phyloP scores from a whole-genome alignment of 2,888 invertebrate species.

The Tetrapedia diversipes region DNA sequence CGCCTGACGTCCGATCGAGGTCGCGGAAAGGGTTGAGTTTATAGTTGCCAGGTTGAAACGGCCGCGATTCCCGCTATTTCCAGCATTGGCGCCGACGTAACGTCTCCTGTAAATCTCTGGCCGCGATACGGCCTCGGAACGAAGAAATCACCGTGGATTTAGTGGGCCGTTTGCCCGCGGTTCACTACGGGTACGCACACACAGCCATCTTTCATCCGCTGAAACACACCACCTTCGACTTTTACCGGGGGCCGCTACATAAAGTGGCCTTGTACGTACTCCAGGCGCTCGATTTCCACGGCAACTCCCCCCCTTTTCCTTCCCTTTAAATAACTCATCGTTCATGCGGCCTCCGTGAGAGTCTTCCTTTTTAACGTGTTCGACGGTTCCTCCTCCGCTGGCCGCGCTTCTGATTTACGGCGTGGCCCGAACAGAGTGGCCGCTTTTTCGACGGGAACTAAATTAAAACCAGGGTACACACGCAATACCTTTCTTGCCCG shows the following conservation, averaged over 20 bases:
- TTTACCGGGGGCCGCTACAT: conserved; percentile 51
- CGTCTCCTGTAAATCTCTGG: conserved; percentile 52
- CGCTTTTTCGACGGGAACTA: not conserved
- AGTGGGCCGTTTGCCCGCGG: conserved; percentile 63
- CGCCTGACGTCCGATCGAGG: no score
- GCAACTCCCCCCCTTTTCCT: conserved; percentile 56
- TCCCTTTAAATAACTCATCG: conserved; percentile 41
- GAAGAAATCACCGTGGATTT: conserved; percentile 67
- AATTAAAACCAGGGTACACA: not conserved
- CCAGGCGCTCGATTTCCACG: conserved; percentile 65
- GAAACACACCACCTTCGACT: conserved; percentile 41
- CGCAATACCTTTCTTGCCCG: no score
- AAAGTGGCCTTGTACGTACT: conserved; percentile 60
- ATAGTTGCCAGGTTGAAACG: conserved; percentile 38
- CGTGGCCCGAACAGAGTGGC: not conserved
- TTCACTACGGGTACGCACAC: conserved; percentile 53
- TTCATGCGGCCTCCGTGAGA: conserved; percentile 3
- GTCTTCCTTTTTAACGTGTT: conserved; percentile 17
- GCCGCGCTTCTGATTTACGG: conserved; percentile 9
- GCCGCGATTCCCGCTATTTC: conserved; percentile 36
- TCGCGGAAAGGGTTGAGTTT: conserved; percentile 6
- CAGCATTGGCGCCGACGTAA: conserved; percentile 54
- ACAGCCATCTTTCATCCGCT: conserved; percentile 64
- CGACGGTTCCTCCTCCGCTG: conserved; percentile 26
- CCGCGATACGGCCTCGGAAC: conserved; percentile 43